Evolutionary conservation across 1,140 invertebrate genomes (phyloP), one percentile per base, ranked within the genome.

Genomic region (Octopus bimaculoides): DNA sequence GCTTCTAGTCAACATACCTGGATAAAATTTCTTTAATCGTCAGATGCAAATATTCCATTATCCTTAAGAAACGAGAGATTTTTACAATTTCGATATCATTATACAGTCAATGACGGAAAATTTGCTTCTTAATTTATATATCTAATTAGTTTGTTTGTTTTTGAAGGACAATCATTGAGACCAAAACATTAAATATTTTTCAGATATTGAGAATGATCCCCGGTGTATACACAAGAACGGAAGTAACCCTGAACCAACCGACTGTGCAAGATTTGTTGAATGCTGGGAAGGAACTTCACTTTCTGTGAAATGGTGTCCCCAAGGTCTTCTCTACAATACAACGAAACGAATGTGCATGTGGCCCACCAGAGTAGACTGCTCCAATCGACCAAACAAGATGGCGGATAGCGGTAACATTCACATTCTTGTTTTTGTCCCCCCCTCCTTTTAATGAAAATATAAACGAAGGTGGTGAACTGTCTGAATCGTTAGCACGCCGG

Each of bases 271-370:
- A 41, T 75, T 75, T 75, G 74, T 75, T n/a, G 74, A 75, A 75
- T 75, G 74, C 74, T 75, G 74, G 74, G 74, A 75, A 75, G 74
- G 74, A 6, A 75, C 74, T 17, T 75, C 74, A 17, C 20, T 75
- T n/a, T 75, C 74, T 5, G 74, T 75, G 26, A 75, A 75, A 75
- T 75, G 52, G 41, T 75, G 74, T 41, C 74, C 74, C 0, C 20
- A 75, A 54, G 74, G 74, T 52, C 41, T 75, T n/a, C 74, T 75
- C 20, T 75, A 75, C 20, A 52, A 52, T 52, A 52, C 26, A 7
- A 52, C 41, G 17, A 41, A 75, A 8, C 26, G 74, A 20, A 41
- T 54, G n/a, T 75, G 74, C 41, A 75, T 52, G 41, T 75, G 74
- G 74, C 52, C 74, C 12, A 75, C 74, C 7, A 6, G 74, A 75